Conservation (phyloP, 2,888 invertebrate species). For the Lycocerus yunnanus region DNA sequence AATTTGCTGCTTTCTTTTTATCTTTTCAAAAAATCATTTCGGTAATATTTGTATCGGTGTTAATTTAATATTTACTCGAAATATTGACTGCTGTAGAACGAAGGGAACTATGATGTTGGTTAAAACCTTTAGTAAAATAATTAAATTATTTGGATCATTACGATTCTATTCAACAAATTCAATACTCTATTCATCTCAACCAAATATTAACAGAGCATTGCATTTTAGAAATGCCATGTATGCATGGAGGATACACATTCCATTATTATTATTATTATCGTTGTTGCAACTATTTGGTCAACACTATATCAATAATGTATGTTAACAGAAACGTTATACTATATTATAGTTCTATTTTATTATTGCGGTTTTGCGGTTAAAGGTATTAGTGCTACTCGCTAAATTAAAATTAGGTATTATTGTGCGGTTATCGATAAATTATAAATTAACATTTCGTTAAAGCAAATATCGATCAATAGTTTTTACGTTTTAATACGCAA, state of each 20-base stretch:
- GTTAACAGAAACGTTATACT: not conserved
- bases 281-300: slow-evolving; percentile 21
- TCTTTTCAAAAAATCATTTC: not conserved
- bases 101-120: slow-evolving; percentile 34
- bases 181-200: slow-evolving; percentile 30
- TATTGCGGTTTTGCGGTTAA: not conserved
- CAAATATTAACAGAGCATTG: slow-evolving; percentile 27
- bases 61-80: slow-evolving; percentile 30
- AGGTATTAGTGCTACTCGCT: not conserved
- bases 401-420: not conserved
- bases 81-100: slow-evolving; percentile 35
- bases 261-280: slow-evolving; percentile 27
- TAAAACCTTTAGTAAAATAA: slow-evolving; percentile 37
- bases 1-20: not conserved
- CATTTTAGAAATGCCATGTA: slow-evolving; percentile 26
- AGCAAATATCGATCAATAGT: not conserved
- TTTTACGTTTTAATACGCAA: too few species aligned
- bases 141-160: slow-evolving; percentile 47
- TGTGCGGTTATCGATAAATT: not conserved
- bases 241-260: slow-evolving; percentile 17
- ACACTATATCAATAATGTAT: slow-evolving; percentile 16
- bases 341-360: not conserved
- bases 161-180: slow-evolving; percentile 38
- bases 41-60: not conserved
- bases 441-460: not conserved